Base-by-base conservation (phyloP, 2,113 vertebrate genomes). In the Lamprotornis superbus region DNA sequence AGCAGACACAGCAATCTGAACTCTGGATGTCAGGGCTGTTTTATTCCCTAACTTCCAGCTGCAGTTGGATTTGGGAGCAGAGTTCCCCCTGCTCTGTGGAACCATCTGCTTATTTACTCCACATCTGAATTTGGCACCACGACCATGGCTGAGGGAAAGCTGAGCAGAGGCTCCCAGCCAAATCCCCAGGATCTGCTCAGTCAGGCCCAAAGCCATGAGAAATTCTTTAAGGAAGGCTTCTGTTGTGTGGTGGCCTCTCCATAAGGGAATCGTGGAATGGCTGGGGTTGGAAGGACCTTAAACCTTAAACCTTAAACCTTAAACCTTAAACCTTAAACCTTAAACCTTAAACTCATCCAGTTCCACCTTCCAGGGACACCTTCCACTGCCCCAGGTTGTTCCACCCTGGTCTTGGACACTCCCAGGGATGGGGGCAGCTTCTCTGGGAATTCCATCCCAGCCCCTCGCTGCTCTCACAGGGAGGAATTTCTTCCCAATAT, bases 21-120 rank as follows among this genome's bases (percentile, higher is more conserved):
- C 53, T 39, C n/a, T 64, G 39, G 33, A n/a, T 68, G 74, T 49
- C 47, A 49, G 47, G 47, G 23, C 23, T 49, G 23, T 13, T 94
- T 86, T 25, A 20, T 39, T 73, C 39, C 0, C 0, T 35, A 42
- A 47, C 42, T 63, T 44, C 82, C 86, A 57, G 40, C 2, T 52
- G 89, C 67, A 61, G 56, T 0, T 15, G 65, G 46, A 37, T 40
- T 39, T 39, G 50, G 37, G 68, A 71, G 28, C n/a, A 35, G 22
- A 80, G 53, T 37, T 75, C 30, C 81, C 88, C 46, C 31, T 46
- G 47, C 56, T 57, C 24, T 39, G 52, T 14, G n/a, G 76, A 93
- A 33, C 84, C 90, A 93, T 83, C 87, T 91, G 70, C 68, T 89
- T 86, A 39, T 93, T 91, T 79, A 89, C 80, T 71, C 40, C 31